Conservation (phyloP, 2,797 vertebrate species). For the Diplodus puntazzo region DNA sequence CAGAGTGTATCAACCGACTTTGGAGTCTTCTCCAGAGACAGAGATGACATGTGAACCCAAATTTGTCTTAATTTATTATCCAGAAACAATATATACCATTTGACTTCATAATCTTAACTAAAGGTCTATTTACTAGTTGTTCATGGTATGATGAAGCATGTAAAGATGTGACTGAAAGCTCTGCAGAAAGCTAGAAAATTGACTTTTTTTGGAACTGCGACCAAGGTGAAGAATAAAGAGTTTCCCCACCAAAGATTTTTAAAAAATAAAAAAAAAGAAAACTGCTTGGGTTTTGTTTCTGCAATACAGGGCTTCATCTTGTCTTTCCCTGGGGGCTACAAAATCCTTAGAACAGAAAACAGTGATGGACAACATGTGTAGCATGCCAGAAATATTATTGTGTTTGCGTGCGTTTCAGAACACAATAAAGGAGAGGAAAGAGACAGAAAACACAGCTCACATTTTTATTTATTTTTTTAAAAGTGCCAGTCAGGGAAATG, state of each 20-base stretch:
- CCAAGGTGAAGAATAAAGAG: not conserved
- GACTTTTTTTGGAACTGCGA: not conserved
- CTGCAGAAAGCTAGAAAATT: not conserved
- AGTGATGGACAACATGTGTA: not conserved
- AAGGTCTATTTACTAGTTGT: not conserved
- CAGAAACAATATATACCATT: not conserved
- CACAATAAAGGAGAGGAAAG: not conserved
- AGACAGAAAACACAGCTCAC: not conserved
- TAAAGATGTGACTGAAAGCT: too few species aligned
- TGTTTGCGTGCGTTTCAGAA: not conserved
- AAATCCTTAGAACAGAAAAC: not conserved
- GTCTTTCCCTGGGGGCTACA: not conserved
- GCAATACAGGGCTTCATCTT: not conserved
- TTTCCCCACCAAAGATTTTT: not conserved
- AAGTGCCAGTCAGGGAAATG: not conserved
- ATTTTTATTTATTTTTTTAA: too few species aligned
- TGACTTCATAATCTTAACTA: not conserved
- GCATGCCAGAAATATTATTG: not conserved
- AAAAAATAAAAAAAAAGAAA: not conserved
- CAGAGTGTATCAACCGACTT: slow-evolving; percentile 17
- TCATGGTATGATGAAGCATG: too few species aligned
- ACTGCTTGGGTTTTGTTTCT: not conserved
- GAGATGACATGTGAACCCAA: not conserved
- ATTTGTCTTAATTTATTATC: not conserved
- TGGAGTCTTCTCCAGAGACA: slow-evolving; percentile 6